These are phyloP conservation scores for Lemur catta DNA, from an alignment of 2,797 vertebrate species.

Conservation along the genomic window DNA sequence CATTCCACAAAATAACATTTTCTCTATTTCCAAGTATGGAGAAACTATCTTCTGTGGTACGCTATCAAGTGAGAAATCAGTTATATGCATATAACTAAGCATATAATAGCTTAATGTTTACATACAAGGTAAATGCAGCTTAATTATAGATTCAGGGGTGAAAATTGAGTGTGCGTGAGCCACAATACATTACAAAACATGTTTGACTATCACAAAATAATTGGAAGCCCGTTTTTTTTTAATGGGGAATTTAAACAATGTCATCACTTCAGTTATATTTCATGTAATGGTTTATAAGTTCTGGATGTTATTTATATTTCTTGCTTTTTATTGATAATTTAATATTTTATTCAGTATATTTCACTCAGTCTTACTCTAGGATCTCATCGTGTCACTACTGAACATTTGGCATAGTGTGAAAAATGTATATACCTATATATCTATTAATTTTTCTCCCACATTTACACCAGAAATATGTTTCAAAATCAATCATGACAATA, in stretches of 20 bases:
- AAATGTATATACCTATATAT: background rate
- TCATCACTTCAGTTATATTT: background rate
- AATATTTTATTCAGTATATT: background rate
- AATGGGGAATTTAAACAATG: background rate
- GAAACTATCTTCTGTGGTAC: background rate
- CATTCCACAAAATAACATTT: background rate
- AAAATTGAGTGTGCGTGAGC: constrained; percentile 67
- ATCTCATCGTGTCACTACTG: background rate
- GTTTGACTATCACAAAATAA: background rate
- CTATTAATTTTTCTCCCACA: background rate
- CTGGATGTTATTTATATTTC: background rate
- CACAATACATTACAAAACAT: background rate
- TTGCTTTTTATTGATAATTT: background rate
- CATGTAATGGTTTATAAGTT: background rate
- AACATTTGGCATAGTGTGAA: background rate
- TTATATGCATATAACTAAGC: constrained; percentile 62
- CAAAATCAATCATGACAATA: background rate
- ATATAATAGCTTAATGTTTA: constrained; percentile 77
- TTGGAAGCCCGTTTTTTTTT: background rate
- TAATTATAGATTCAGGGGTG: constrained; percentile 63
- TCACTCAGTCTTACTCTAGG: background rate
- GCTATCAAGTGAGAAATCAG: background rate
- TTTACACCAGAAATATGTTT: background rate
- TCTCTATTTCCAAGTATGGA: background rate
- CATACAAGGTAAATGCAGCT: constrained; percentile 73